phyloP scores from a whole-genome alignment of 2,113 vertebrate genomes.

The Rhodinocichla rosea region DNA sequence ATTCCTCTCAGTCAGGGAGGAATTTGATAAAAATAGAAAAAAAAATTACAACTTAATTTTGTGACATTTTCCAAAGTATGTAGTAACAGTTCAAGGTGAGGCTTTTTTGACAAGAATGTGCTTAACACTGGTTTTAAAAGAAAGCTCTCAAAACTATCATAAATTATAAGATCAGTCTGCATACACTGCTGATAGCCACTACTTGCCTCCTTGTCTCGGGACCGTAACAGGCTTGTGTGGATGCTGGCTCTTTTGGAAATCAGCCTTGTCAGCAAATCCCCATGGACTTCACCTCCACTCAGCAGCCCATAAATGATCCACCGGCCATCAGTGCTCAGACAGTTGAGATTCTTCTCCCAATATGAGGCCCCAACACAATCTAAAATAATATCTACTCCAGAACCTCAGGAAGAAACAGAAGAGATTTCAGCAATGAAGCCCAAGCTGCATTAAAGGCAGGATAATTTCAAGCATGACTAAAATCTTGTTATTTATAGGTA shows the following conservation, averaged over 20 bases:
- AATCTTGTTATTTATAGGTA: not conserved
- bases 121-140: not conserved
- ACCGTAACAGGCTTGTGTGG: slow-evolving; percentile 77
- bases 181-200: not conserved
- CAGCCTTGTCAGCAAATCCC: slow-evolving; percentile 79
- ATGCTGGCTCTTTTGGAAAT: slow-evolving; percentile 81
- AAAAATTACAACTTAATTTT: not conserved
- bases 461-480: not conserved
- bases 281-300: slow-evolving; percentile 72
- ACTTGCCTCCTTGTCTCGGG: slow-evolving; percentile 77
- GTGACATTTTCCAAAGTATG: not conserved
- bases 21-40: not conserved
- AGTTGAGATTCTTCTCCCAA: slow-evolving; percentile 84
- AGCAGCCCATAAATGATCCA: slow-evolving; percentile 85
- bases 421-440: not conserved
- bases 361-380: slow-evolving; percentile 79
- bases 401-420: slow-evolving; percentile 64
- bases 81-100: not conserved
- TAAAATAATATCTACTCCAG: slow-evolving; percentile 82
- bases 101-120: not conserved
- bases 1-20: not conserved
- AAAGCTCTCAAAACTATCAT: not conserved
- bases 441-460: not conserved
- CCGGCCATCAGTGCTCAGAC: slow-evolving; percentile 76
- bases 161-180: not conserved